These are phyloP conservation scores for Nebria ingens DNA, from an alignment of 1,140 invertebrate genomes.

Conservation along the genomic window DNA sequence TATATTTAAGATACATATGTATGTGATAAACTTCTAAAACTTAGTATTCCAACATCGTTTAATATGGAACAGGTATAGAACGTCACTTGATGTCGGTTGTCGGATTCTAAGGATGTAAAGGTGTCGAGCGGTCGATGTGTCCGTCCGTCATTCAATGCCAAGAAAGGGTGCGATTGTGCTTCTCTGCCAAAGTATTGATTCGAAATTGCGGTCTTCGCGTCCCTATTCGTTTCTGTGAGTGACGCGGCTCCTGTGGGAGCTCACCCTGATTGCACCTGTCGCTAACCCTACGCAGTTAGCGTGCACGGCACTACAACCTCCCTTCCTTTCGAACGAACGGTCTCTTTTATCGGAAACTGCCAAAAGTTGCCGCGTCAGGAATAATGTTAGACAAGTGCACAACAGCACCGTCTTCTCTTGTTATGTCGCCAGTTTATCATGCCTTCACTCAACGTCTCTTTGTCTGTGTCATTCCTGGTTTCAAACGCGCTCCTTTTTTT, in stretches of 20 bases:
- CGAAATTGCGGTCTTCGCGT: background rate
- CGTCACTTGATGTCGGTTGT: no score
- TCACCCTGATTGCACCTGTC: slow-evolving; percentile 7
- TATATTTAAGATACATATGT: background rate
- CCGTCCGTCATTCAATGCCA: no score
- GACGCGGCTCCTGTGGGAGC: slow-evolving; percentile 1
- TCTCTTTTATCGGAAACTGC: slow-evolving; percentile 4
- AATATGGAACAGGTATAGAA: no score
- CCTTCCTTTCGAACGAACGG: background rate
- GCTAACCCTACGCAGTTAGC: slow-evolving; percentile 7
- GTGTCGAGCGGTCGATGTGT: background rate
- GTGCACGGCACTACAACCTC: background rate
- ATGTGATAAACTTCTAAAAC: background rate
- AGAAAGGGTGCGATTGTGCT: background rate
- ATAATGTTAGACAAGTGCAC: slow-evolving; percentile 9
- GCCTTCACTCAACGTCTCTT: background rate
- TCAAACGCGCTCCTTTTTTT: background rate
- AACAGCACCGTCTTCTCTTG: slow-evolving; percentile 2
- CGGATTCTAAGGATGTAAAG: no score
- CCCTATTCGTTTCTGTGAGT: background rate
- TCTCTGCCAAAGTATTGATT: slow-evolving; percentile 8
- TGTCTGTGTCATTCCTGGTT: background rate
- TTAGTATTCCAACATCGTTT: no score
- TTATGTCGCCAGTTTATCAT: slow-evolving; percentile 8
- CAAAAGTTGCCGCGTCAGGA: slow-evolving; percentile 8